phyloP scores from a whole-genome alignment of 64 coral and sea anemone genomes.

The Porites lutea region DNA sequence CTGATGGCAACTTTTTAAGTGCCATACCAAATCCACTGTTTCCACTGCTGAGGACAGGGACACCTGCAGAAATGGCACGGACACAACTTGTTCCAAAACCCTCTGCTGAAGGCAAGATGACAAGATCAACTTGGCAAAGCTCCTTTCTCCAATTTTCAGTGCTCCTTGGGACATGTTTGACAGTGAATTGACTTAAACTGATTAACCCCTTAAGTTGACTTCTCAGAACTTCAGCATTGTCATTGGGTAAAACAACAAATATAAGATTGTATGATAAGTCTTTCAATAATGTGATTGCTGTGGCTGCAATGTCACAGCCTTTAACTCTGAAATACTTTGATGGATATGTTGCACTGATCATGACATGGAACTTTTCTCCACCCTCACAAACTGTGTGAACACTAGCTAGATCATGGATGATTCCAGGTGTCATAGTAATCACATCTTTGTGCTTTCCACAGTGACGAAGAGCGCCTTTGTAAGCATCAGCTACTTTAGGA shows the following conservation, averaged over 20 bases:
- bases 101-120: conserved; percentile 28
- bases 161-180: not conserved
- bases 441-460: not conserved
- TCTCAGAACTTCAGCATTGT: not conserved
- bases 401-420: not conserved
- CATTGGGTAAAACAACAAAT: not conserved
- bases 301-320: conserved; percentile 47
- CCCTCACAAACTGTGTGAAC: not conserved
- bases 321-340: conserved; percentile 13
- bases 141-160: not conserved
- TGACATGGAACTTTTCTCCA: not conserved
- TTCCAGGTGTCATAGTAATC: conserved; percentile 8
- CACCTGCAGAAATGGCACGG: conserved; percentile 36
- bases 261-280: conserved; percentile 5
- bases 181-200: not conserved
- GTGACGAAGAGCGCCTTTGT: not conserved
- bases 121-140: not conserved
- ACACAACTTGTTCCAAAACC: conserved; percentile 36
- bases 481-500: conserved; percentile 20
- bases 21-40: conserved; percentile 46
- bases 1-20: conserved; percentile 28
- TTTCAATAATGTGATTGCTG: not conserved
- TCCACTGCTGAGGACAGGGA: conserved; percentile 25
- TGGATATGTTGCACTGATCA: not conserved
- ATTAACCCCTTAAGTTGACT: not conserved